A percentile compares a stretch with the other conserved stretches of the same genome.
Conservation (phyloP, 1,140 invertebrate species). For the Drosophila yakuba region DNA sequence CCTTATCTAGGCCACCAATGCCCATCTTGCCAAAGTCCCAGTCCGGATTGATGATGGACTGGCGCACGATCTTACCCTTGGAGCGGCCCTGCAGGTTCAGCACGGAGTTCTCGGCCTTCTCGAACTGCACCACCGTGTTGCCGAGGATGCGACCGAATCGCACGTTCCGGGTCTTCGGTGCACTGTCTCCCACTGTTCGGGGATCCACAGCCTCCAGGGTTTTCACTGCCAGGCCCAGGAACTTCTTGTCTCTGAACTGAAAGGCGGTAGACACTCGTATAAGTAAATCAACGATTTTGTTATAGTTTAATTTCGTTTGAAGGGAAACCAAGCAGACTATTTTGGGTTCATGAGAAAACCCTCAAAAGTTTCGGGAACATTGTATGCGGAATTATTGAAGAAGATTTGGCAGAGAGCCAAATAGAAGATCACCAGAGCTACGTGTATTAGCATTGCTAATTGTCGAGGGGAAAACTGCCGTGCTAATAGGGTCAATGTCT, state of each 20-base stretch:
- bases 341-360: too few species aligned
- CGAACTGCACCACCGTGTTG: conserved; percentile 95
- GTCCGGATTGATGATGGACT: conserved; percentile 98
- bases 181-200: conserved; percentile 90
- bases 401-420: too few species aligned
- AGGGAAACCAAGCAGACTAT: too few species aligned
- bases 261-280: background rate
- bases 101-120: conserved; percentile 95
- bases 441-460: too few species aligned
- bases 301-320: too few species aligned
- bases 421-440: too few species aligned
- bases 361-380: too few species aligned
- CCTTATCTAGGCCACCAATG: conserved; percentile 98
- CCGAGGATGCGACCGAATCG: conserved; percentile 92
- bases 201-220: conserved; percentile 95
- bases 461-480: too few species aligned
- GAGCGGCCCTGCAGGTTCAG: conserved; percentile 93
- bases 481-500: too few species aligned
- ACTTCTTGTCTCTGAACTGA: conserved; percentile 94
- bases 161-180: conserved; percentile 90
- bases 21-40: conserved; percentile 99
- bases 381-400: too few species aligned
- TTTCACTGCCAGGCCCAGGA: conserved; percentile 93
- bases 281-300: background rate
- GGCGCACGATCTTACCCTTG: conserved; percentile 91